Evolutionary conservation across 2,888 invertebrate genomes (phyloP).

Genomic region (Xylocampa areola): DNA sequence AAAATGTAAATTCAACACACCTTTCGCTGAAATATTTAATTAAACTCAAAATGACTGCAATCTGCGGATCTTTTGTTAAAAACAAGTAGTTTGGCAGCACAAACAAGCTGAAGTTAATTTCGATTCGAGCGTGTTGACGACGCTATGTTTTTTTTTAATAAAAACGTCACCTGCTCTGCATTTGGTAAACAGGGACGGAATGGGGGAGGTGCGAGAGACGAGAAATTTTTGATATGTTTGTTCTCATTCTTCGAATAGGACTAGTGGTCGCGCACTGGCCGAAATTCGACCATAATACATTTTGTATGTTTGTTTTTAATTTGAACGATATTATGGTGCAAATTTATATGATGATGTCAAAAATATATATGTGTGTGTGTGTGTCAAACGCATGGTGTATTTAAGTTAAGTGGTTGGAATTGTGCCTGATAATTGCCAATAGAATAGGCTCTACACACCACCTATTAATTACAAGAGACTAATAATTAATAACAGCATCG

Average conservation of each 20-base stretch:
- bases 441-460: too few relatives aligned
- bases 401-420: too few relatives aligned
- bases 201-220: conserved; percentile 10
- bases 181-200: conserved; percentile 60
- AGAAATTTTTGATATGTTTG: conserved; percentile 7
- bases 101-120: conserved; percentile 77
- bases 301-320: too few relatives aligned
- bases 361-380: too few relatives aligned
- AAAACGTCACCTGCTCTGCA: conserved; percentile 81
- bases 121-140: conserved; percentile 67
- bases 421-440: too few relatives aligned
- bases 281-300: too few relatives aligned
- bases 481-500: too few relatives aligned
- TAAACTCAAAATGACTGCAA: conserved; percentile 58
- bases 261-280: not conserved
- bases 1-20: conserved; percentile 27
- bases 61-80: conserved; percentile 58
- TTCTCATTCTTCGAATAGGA: conserved; percentile 1
- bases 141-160: conserved; percentile 81
- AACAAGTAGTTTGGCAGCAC: conserved; percentile 56
- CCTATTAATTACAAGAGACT: too few relatives aligned
- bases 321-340: too few relatives aligned
- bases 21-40: conserved; percentile 66
- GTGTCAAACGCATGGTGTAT: too few relatives aligned
- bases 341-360: too few relatives aligned